Evolutionary conservation across 2,113 vertebrate species (phyloP).

Genomic region (Dromas ardeola): DNA sequence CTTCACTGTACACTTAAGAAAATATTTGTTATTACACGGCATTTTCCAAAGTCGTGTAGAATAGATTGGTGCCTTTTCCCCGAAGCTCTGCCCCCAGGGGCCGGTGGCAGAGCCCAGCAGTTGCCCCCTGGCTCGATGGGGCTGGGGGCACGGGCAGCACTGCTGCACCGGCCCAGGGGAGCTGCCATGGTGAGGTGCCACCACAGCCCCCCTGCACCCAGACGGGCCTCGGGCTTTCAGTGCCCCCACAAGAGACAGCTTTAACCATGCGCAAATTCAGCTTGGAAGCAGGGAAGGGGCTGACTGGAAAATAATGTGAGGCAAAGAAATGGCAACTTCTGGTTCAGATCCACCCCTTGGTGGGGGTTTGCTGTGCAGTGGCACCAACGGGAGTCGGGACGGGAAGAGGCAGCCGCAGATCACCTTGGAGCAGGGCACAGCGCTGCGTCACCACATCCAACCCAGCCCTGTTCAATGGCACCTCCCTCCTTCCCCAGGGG

Average conservation of each 20-base stretch:
- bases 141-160: background rate
- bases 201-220: background rate
- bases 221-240: background rate
- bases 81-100: background rate
- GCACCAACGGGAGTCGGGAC: background rate
- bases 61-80: background rate
- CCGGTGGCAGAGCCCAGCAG: background rate
- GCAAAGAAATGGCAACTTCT: background rate
- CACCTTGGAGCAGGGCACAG: too few species aligned
- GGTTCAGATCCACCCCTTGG: background rate
- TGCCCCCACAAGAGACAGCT: background rate
- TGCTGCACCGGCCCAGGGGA: rapidly evolving
- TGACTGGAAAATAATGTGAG: background rate
- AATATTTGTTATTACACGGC: background rate
- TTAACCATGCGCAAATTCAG: background rate
- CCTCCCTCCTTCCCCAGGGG: background rate
- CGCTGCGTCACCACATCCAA: background rate
- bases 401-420: background rate
- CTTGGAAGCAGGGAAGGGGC: background rate
- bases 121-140: rapidly evolving
- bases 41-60: background rate
- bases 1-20: background rate
- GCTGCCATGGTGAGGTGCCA: rapidly evolving
- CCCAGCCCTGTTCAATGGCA: background rate
- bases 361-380: background rate